Percentiles rank a stretch among this genome's conserved stretches.
Conservation (phyloP, 2,113 vertebrate species). For the Myotis brandtii region DNA sequence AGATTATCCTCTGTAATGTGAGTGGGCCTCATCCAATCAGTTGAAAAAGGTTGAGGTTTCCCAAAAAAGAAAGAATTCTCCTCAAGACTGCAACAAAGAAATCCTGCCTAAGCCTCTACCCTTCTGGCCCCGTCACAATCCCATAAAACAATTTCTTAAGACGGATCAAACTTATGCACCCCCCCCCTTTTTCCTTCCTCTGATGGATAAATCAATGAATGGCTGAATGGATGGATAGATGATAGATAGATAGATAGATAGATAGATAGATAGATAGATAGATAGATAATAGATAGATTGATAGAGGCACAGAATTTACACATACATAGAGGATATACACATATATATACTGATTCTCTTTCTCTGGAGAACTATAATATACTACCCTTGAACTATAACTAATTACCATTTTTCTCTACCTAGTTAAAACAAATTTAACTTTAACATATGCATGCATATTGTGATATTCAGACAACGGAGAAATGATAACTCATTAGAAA, state of each 20-base stretch:
- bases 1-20: background rate
- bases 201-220: background rate
- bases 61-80: background rate
- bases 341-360: background rate
- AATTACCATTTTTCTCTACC: background rate
- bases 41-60: background rate
- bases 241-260: background rate
- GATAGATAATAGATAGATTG: background rate
- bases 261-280: background rate
- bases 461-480: background rate
- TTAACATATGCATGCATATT: background rate
- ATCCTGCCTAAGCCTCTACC: background rate
- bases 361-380: background rate
- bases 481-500: background rate
- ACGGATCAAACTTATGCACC: background rate
- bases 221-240: background rate
- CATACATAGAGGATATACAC: background rate
- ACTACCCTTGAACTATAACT: background rate
- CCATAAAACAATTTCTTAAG: background rate
- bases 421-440: background rate
- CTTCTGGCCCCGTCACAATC: background rate
- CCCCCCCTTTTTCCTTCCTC: rapidly evolving
- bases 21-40: background rate
- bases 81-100: background rate
- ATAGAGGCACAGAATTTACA: background rate